Conservation (phyloP, 2,888 invertebrate genomes). For the Metalampra italica region DNA sequence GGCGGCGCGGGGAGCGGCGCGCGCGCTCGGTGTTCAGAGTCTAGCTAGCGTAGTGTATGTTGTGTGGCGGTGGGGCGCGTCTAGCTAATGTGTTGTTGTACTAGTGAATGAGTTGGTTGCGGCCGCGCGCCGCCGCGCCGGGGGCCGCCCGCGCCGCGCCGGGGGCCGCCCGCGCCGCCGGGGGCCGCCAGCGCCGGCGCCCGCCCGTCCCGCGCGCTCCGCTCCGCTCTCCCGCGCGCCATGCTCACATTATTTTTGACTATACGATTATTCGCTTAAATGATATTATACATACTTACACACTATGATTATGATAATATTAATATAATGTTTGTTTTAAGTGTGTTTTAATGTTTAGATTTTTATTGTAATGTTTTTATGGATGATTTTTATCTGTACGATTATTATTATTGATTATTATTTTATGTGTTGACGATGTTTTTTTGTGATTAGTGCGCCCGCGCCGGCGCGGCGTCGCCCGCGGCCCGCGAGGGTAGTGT, state of each 20-base stretch:
- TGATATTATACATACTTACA: conserved; percentile 77
- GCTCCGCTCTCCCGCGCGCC: conserved; percentile 58
- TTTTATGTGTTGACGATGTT: conserved; percentile 78
- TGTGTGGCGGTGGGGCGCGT: conserved; percentile 13
- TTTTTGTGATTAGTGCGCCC: conserved; percentile 74
- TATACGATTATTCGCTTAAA: conserved; percentile 78
- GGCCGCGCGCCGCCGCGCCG: conserved; percentile 13
- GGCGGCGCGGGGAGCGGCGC: conserved; percentile 57
- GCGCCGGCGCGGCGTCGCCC: conserved; percentile 17
- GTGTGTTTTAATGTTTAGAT: conserved; percentile 79
- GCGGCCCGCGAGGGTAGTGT: neutral
- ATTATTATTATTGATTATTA: conserved; percentile 79
- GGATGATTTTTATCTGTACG: conserved; percentile 79
- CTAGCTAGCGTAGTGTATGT: conserved; percentile 23
- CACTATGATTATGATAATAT: conserved; percentile 77
- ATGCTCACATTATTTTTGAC: conserved; percentile 76
- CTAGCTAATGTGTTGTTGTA: conserved; percentile 46
- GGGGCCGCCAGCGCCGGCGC: conserved; percentile 10
- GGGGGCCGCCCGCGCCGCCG: conserved; percentile 6
- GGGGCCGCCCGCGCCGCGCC: conserved; percentile 17
- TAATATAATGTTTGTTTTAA: conserved; percentile 80
- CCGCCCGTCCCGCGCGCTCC: conserved; percentile 22
- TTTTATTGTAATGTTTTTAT: conserved; percentile 80
- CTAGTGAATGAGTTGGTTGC: conserved; percentile 30
- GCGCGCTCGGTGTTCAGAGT: conserved; percentile 44